Base-by-base conservation (phyloP, 1,140 invertebrate genomes). In the Orussus abietinus region DNA sequence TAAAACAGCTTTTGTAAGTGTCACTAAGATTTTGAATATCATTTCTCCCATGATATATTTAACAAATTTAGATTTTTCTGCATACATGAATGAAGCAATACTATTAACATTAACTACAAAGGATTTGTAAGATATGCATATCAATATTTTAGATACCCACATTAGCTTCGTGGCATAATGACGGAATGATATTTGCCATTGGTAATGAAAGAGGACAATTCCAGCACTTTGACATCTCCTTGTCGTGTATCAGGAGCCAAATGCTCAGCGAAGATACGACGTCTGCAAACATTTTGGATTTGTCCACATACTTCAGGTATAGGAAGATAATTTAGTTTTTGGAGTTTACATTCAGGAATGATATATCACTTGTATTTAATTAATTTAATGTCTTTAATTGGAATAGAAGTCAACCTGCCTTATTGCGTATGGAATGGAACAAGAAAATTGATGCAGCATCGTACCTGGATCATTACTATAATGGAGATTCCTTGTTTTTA, bases 161-260 rank as follows among this genome's bases (percentile, higher is more conserved):
- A 20, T 69, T 82, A 42, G 78, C 83, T 29, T 75, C 77, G 18
- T 90, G 86, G 85, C 85, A 90, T 61, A 76, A 78, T 33, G 78
- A 80, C 53, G 84, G 83, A 20, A 80, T 79, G 29, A 57, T 88
- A 46, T 75, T 87, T 25, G 75, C 82, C 11, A 75, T 86, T 19
- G 78, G 78, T 7, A 88, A 88, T 65, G 80, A 84, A 46, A 73
- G 78, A 47, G 83, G 85, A 5, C 83, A 88, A 53, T 72, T 88
- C 37, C 86, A 90, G 73, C 85, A 85, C 63, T 88, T 84, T 66
- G 86, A 90, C 56, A 74, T 83, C 44, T 80, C 85, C 12, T 67
- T 89, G 36, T 77, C 78, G 13, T 78, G 78, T 35, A 69, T 89
- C 32, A 80, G 78, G 53, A 77, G 80, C 55, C 85, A 88, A 59